These are phyloP conservation scores for Uloborus diversus DNA, from an alignment of 1,140 invertebrate genomes.

Conservation along the genomic window DNA sequence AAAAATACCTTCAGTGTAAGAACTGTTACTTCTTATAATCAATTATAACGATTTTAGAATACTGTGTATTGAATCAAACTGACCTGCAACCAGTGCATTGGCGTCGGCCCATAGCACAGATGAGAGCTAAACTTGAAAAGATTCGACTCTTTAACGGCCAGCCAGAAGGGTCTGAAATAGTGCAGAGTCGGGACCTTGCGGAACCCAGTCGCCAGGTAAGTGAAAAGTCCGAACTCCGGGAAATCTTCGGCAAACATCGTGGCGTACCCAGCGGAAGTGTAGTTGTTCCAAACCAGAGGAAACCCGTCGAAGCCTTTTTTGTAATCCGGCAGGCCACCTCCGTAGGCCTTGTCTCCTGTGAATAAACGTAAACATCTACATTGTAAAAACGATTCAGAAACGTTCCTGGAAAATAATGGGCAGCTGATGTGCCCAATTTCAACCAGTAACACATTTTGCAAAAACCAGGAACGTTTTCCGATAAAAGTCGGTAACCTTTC, in stretches of 20 bases:
- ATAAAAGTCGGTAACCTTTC: background rate
- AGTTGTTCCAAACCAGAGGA: conserved; percentile 69
- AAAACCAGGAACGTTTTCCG: background rate
- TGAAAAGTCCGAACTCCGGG: conserved; percentile 68
- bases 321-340: conserved; percentile 2
- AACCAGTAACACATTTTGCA: background rate
- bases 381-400: background rate
- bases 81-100: conserved; percentile 44
- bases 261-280: conserved; percentile 65
- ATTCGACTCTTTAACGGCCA: conserved; percentile 47
- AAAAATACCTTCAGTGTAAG: no score
- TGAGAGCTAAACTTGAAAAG: conserved; percentile 46
- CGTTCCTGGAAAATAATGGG: background rate
- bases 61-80: no score
- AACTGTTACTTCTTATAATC: no score
- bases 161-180: conserved; percentile 66
- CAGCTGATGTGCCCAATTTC: background rate
- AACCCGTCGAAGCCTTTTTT: conserved; percentile 62
- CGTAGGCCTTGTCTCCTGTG: conserved; percentile 59
- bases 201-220: conserved; percentile 67
- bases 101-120: conserved; percentile 60
- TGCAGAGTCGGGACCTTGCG: conserved; percentile 66
- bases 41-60: no score
- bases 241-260: conserved; percentile 69
- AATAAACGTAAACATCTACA: conserved; percentile 37